phyloP scores from a whole-genome alignment of 2,888 invertebrate genomes.

The Melipona bicolor region DNA sequence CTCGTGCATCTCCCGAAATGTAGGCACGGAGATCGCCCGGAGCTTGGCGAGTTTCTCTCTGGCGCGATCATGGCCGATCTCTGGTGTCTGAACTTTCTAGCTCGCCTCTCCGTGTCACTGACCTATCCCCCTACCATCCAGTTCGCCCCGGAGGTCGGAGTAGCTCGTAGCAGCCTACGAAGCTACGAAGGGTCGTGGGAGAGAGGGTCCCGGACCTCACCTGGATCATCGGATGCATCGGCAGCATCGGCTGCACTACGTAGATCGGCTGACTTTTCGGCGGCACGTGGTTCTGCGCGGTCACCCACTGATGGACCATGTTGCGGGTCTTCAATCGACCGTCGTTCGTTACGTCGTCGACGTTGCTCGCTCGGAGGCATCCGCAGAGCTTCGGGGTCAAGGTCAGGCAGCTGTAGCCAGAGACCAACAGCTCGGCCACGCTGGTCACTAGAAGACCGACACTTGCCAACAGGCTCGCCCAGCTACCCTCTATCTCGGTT shows the following conservation, averaged over 20 bases:
- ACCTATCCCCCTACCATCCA: constrained; percentile 71
- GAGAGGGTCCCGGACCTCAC: constrained; percentile 63
- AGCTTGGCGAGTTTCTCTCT: constrained; percentile 59
- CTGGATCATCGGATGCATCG: constrained; percentile 81
- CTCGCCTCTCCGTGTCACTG: constrained; percentile 73
- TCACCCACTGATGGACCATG: constrained; percentile 83
- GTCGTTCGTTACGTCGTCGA: constrained; percentile 47
- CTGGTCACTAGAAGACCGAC: constrained; percentile 87
- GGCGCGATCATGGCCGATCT: background rate
- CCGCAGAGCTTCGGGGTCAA: constrained; percentile 81
- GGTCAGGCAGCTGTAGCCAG: constrained; percentile 81
- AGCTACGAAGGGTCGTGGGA: constrained; percentile 43
- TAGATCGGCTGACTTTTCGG: constrained; percentile 81
- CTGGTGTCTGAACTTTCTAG: constrained; percentile 77
- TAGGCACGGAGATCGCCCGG: constrained; percentile 56
- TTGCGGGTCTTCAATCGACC: constrained; percentile 80
- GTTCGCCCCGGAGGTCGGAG: constrained; percentile 25
- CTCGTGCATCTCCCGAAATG: constrained; percentile 61
- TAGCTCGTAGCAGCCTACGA: constrained; percentile 14
- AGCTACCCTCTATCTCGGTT: constrained; percentile 85
- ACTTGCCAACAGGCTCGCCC: constrained; percentile 88
- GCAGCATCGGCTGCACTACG: constrained; percentile 80
- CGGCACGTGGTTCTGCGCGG: constrained; percentile 80
- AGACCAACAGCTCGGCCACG: constrained; percentile 84
- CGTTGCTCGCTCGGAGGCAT: constrained; percentile 72